Conservation (phyloP, 1,140 invertebrate genomes). For the Campoletis sonorensis region DNA sequence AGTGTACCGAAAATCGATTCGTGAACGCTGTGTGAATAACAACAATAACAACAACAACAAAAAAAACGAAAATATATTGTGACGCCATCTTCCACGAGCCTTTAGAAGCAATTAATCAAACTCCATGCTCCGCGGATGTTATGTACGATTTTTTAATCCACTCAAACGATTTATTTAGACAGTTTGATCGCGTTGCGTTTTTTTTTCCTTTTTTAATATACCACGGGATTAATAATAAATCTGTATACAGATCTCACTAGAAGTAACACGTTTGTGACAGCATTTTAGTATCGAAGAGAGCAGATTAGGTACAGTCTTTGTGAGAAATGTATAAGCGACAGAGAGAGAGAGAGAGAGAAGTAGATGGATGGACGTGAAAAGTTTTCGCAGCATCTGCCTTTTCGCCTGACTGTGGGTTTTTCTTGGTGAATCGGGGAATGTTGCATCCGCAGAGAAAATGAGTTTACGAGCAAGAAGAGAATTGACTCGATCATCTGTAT, state of each 20-base stretch:
- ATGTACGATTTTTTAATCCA: neutral
- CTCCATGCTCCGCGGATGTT: neutral
- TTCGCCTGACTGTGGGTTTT: neutral
- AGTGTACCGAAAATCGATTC: constrained; percentile 1
- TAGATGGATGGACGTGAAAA: neutral
- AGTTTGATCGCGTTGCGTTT: neutral
- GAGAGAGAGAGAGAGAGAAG: no score
- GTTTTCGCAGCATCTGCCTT: neutral
- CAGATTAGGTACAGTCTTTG: no score
- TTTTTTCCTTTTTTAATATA: neutral
- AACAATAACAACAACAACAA: no score
- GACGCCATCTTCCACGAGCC: neutral
- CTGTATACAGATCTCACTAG: no score
- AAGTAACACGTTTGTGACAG: no score
- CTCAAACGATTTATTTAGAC: neutral
- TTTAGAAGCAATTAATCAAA: neutral
- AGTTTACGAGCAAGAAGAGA: neutral
- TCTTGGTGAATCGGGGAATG: neutral
- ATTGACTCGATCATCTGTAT: neutral
- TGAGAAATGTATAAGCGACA: no score
- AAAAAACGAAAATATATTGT: neutral
- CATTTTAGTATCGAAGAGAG: no score
- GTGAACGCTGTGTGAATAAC: neutral
- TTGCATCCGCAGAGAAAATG: constrained; percentile 1
- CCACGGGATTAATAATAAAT: neutral